phyloP scores from a whole-genome alignment of 1,140 invertebrate genomes.

The Monomorium pharaonis region DNA sequence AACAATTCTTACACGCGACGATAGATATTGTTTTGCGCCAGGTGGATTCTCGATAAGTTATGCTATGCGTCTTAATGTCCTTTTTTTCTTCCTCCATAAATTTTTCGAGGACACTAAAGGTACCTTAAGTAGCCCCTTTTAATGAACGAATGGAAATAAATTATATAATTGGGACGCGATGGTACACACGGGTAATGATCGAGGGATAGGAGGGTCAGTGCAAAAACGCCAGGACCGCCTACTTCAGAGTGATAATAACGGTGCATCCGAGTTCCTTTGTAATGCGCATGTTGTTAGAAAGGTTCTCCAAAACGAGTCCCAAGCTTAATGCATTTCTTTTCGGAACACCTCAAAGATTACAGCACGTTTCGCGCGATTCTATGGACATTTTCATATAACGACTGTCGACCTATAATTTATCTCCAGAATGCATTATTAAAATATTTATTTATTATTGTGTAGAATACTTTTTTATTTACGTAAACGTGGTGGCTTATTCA shows the following conservation, averaged over 20 bases:
- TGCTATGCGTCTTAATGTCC: not conserved
- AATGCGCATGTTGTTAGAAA: slow-evolving; percentile 23
- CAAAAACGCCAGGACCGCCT: slow-evolving; percentile 28
- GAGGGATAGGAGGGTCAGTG: not conserved
- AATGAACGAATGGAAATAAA: slow-evolving; percentile 30
- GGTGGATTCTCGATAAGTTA: not conserved
- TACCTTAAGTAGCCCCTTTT: not conserved
- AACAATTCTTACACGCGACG: not conserved
- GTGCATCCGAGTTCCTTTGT: slow-evolving; percentile 22
- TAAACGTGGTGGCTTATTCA: not conserved
- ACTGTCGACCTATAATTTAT: not conserved
- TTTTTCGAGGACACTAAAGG: not conserved
- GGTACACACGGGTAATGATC: slow-evolving; percentile 11
- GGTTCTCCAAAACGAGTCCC: not conserved
- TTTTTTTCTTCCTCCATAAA: not conserved
- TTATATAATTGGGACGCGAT: slow-evolving; percentile 45
- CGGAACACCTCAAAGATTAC: slow-evolving; percentile 38
- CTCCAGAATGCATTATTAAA: not conserved
- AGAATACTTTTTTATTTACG: not conserved
- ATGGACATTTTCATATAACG: not conserved
- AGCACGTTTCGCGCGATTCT: not conserved
- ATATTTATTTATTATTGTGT: not conserved
- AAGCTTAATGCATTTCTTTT: slow-evolving; percentile 52
- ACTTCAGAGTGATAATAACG: slow-evolving; percentile 49
- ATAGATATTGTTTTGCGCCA: no score